Base-by-base conservation (phyloP, 2,113 vertebrate species). In the Turdus rufiventris region DNA sequence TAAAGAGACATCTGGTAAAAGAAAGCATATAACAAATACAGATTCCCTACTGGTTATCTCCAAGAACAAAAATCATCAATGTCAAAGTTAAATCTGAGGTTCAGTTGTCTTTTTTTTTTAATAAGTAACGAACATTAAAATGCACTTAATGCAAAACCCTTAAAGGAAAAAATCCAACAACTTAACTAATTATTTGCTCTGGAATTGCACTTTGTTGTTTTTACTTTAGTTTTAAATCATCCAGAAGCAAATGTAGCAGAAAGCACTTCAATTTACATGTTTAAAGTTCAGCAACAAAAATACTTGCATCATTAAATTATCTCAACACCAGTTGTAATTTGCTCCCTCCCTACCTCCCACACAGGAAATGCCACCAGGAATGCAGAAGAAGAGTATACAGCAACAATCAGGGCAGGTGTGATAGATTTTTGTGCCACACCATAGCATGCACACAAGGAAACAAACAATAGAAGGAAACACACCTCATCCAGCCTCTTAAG, bases 321-420 rank as follows among this genome's bases (percentile, higher is more conserved):
- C 48, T 85, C 50, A 85, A 26, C 2, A 9, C 5, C 10, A 82
- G 8, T 12, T 15, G 24, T 28, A 75, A 71, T 29, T 66, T 5
- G 1, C 28, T 75, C 43, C 28, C 13, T 73, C 10, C 47, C 14
- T 45, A 45, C 10, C 34, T 67, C 24, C 72, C 50, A 56, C 8
- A 13, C 2, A 36, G 7, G 9, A 60, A 91, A 85, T 1, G 1
- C 8, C 28, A 79, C 19, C 8, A 79, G 34, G 45, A 60, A 56
- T 3, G 5, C 29, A 73, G 82, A 8, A 56, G n/a, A 43, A 43
- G 36, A 65, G 33, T 43, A 61, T 43, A 61, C 25, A 71, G 50
- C 20, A 60, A 20, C 0, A 5, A 48, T 31, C 57, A 48, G 2
- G 0, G 25, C 6, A 34, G 17, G 28, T 51, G 38, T 19, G 58